Evolutionary conservation across 2,888 invertebrate genomes (phyloP).

Genomic region (Thereva unica): DNA sequence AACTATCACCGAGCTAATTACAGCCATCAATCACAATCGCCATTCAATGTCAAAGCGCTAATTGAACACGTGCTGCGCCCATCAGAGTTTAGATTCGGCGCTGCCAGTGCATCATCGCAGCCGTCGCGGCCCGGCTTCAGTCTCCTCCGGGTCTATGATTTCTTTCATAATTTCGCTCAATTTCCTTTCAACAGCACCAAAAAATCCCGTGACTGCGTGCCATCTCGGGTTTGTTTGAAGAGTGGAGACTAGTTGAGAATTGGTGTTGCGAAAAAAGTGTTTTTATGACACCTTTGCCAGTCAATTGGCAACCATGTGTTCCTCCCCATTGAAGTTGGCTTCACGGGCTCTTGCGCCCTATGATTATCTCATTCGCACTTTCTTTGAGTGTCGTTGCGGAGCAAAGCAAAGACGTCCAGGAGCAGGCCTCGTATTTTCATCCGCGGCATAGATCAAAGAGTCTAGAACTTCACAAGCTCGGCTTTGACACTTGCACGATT

Average conservation of each 20-base stretch:
- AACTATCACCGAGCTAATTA: slow-evolving; percentile 31
- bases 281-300: slow-evolving; percentile 27
- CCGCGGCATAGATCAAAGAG: slow-evolving; percentile 26
- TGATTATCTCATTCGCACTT: slow-evolving; percentile 40
- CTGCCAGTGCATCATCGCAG: too few species aligned
- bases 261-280: slow-evolving; percentile 27
- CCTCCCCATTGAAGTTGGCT: slow-evolving; percentile 18
- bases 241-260: not conserved
- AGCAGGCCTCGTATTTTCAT: slow-evolving; percentile 9
- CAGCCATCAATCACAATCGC: slow-evolving; percentile 33
- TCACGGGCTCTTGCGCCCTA: slow-evolving; percentile 7
- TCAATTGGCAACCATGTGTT: slow-evolving; percentile 36
- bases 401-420: slow-evolving; percentile 23
- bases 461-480: not conserved
- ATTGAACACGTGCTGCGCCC: slow-evolving; percentile 37
- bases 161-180: slow-evolving; percentile 20
- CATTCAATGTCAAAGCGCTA: slow-evolving; percentile 33
- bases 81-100: not conserved
- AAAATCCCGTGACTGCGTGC: too few species aligned
- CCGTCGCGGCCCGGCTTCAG: not conserved
- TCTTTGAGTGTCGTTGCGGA: slow-evolving; percentile 37
- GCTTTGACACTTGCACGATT: slow-evolving; percentile 33
- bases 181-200: not conserved
- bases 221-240: too few species aligned
- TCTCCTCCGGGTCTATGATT: not conserved